Conservation (phyloP, 2,797 vertebrate genomes). For the Harpagifer antarcticus region DNA sequence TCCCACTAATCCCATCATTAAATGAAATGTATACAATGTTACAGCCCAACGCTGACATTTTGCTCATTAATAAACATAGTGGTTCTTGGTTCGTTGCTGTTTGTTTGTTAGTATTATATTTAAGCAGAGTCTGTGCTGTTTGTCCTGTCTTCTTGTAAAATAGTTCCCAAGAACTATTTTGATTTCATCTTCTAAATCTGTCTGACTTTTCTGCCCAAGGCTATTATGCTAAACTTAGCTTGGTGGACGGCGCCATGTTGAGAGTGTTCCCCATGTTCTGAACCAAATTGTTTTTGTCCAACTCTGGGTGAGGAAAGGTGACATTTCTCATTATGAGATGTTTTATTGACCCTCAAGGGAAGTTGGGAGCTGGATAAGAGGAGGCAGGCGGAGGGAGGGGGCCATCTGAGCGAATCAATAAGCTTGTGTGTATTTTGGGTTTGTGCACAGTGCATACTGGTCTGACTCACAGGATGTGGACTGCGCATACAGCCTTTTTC, state of each 20-base stretch:
- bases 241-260: slow-evolving; percentile 52
- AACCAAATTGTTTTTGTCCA: slow-evolving; percentile 70
- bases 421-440: slow-evolving; percentile 21
- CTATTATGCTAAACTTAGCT: slow-evolving; percentile 54
- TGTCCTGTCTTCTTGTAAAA: slow-evolving; percentile 14
- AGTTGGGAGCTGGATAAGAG: slow-evolving; percentile 61
- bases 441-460: too few relatives aligned
- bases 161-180: slow-evolving; percentile 31
- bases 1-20: slow-evolving; percentile 3
- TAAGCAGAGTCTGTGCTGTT: not conserved
- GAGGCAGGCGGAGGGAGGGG: slow-evolving; percentile 53
- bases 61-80: not conserved
- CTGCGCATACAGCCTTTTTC: slow-evolving; percentile 17
- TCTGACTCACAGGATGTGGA: too few relatives aligned
- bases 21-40: slow-evolving; percentile 5
- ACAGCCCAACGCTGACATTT: not conserved
- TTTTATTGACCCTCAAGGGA: slow-evolving; percentile 73
- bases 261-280: slow-evolving; percentile 59
- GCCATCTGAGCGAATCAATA: slow-evolving; percentile 65
- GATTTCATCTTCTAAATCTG: slow-evolving; percentile 45
- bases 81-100: not conserved
- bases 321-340: slow-evolving; percentile 72
- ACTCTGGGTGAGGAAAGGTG: slow-evolving; percentile 58
- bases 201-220: slow-evolving; percentile 58
- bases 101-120: slow-evolving; percentile 13